phyloP scores from a whole-genome alignment of 1,140 invertebrate genomes.

The Drosophila kurseongensis region DNA sequence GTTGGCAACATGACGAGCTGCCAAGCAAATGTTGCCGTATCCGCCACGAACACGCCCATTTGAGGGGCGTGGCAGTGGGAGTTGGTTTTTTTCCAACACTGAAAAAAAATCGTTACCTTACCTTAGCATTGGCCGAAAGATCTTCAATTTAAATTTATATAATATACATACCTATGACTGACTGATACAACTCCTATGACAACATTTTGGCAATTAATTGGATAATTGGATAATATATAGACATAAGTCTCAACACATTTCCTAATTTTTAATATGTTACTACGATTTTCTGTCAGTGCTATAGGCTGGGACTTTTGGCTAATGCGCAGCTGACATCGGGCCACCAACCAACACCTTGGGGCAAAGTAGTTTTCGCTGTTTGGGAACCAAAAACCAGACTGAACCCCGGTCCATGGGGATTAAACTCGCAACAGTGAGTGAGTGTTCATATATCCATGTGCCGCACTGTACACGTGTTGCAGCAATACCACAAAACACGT shows the following conservation, averaged over 20 bases:
- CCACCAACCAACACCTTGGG: conserved; percentile 57
- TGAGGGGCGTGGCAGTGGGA: conserved; percentile 14
- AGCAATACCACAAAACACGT: conserved; percentile 42
- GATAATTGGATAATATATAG: no score
- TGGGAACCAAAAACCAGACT: conserved; percentile 47
- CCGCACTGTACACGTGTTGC: conserved; percentile 54
- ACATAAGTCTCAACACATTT: no score
- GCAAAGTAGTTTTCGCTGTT: conserved; percentile 82
- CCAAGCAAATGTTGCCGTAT: conserved; percentile 54
- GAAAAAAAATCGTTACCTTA: not conserved
- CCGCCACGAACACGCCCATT: conserved; percentile 68
- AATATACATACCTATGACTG: no score
- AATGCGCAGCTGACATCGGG: conserved; percentile 70
- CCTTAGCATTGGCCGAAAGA: no score
- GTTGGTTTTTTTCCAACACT: not conserved
- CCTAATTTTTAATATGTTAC: not conserved
- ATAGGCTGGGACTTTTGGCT: conserved; percentile 30
- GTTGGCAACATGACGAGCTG: conserved; percentile 83
- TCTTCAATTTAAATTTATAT: no score
- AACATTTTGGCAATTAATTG: no score
- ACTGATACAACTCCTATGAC: no score
- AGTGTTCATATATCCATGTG: conserved; percentile 33
- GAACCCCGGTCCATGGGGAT: conserved; percentile 55
- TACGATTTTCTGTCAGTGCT: not conserved
- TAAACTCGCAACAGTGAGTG: conserved; percentile 18